phyloP scores from a whole-genome alignment of 2,888 invertebrate genomes.

The Molanna angustata region DNA sequence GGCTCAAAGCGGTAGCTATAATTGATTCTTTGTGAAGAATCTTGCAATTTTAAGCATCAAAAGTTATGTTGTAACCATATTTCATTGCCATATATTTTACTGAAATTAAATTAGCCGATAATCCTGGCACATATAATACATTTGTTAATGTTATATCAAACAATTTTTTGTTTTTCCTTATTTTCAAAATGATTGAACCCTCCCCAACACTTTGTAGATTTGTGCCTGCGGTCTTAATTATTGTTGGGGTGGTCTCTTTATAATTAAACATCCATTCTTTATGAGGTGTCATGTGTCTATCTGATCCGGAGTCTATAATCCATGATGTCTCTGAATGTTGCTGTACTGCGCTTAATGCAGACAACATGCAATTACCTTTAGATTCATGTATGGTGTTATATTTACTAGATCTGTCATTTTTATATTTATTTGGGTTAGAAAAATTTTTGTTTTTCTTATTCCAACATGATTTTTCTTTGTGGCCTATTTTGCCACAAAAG shows the following conservation, averaged over 20 bases:
- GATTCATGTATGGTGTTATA: not conserved
- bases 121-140: not conserved
- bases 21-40: not conserved
- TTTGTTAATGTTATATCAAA: not conserved
- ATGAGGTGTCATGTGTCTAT: not conserved
- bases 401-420: not conserved
- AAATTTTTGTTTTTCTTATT: not conserved
- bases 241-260: not conserved
- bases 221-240: not conserved
- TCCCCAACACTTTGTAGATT: constrained; percentile 1
- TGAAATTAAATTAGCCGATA: constrained; percentile 1
- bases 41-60: not conserved
- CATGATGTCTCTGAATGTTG: not conserved
- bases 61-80: not conserved
- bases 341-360: not conserved
- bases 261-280: not conserved
- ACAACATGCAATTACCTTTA: not conserved
- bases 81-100: not conserved
- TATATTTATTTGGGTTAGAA: not conserved
- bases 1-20: not conserved
- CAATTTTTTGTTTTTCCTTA: not conserved
- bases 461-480: not conserved
- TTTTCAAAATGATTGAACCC: not conserved
- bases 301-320: constrained; percentile 1
- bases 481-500: not conserved